Percentiles rank a stretch among this genome's conserved stretches.
Evolutionary conservation across 2,113 vertebrate genomes (phyloP).

Genomic region (Pagrus major): DNA sequence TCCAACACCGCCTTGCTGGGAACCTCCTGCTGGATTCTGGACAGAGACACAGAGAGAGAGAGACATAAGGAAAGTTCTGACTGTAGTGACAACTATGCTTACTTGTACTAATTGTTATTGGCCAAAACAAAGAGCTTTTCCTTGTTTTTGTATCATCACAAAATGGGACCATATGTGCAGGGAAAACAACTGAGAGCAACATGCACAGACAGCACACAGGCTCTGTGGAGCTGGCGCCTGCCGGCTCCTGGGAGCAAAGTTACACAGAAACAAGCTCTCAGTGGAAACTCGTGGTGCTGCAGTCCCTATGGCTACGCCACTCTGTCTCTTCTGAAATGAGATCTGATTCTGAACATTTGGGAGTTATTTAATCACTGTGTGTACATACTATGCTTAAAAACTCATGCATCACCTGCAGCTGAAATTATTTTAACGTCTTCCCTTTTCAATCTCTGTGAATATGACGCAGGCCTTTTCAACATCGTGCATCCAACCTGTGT

Average conservation of each 20-base stretch:
- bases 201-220: constrained; percentile 30
- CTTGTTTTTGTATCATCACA: neutral
- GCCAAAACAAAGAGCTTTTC: neutral
- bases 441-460: neutral
- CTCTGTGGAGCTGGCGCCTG: constrained; percentile 15
- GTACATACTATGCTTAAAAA: neutral
- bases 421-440: neutral
- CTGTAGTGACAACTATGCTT: neutral
- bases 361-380: neutral
- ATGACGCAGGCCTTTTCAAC: neutral
- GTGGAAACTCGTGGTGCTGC: neutral
- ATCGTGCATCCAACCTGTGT: neutral
- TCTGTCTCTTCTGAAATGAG: neutral
- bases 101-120: neutral
- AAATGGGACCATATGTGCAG: neutral
- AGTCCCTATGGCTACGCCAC: constrained; percentile 21
- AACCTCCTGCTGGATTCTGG: constrained; percentile 90
- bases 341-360: neutral
- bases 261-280: constrained; percentile 22
- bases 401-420: neutral
- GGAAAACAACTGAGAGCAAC: constrained; percentile 31
- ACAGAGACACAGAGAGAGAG: neutral
- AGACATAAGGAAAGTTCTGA: neutral
- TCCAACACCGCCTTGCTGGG: constrained; percentile 90
- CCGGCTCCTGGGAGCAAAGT: constrained; percentile 26